Evolutionary conservation across 30 jellyfish, hydroid and myxozoan genomes (phyloP), one percentile per base, ranked within the genome.

Genomic region (Sanderia malayensis): DNA sequence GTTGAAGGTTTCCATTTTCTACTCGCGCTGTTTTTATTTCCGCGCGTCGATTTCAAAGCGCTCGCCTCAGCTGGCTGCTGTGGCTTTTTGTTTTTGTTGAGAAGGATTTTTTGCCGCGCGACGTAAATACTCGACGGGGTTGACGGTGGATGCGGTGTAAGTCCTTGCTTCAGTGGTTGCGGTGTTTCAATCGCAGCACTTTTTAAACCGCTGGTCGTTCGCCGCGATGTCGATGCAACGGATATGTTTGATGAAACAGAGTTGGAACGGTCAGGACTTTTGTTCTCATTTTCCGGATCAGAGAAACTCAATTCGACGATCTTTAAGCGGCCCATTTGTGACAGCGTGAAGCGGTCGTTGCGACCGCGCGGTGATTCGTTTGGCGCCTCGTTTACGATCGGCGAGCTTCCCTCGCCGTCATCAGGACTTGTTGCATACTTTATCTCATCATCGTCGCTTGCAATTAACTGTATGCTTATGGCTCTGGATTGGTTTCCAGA

Each of bases 271-370:
- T 82, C 94, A n/a, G 20, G 60, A 18, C 57, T 49, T 20, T 82
- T 70, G 8, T 71, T 7, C n/a, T 82, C 94, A 45, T 63, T 67
- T 44, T 82, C 94, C 17, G 94, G 86, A 41, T 83, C 95, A 46
- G 88, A 73, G 41, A 83, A 83, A 53, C 84, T 83, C 73, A 83
- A 58, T 17, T 83, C 95, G 19, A 83, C 95, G 26, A 83, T 83
- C 11, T 80, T 81, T 28, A 83, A 69, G 1, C 84, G 83, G 29
- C 95, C 95, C 88, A 83, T 72, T 58, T 83, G 95, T 17, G 95
- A 83, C 59, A 83, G 59, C 7, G 88, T 73, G 30, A 49, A 71
- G 29, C 95, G 77, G 34, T 70, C 84, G 19, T 28, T 67, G 49
- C 76, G 37, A 63, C 46, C 30, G 2, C 73, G 46, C 18, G 78